These are phyloP conservation scores for Hetaerina titia DNA, from an alignment of 2,888 invertebrate species.

Conservation along the genomic window DNA sequence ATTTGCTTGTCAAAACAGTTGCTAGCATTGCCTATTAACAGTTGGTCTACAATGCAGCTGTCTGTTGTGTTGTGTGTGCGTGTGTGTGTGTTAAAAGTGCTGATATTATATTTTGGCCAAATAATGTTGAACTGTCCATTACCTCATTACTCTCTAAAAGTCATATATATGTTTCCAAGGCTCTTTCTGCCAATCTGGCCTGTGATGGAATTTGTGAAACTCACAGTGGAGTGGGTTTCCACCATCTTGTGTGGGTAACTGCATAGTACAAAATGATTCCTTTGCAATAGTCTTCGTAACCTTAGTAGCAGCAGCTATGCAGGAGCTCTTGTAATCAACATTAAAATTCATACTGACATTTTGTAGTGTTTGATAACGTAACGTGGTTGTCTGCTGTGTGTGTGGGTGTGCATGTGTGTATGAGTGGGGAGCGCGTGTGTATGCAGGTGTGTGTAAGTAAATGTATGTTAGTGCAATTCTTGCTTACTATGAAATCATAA, in stretches of 20 bases:
- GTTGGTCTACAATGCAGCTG: conserved; percentile 54
- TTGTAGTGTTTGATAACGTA: conserved; percentile 66
- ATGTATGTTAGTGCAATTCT: conserved; percentile 64
- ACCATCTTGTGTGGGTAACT: conserved; percentile 67
- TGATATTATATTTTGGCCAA: conserved; percentile 61
- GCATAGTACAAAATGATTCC: conserved; percentile 67
- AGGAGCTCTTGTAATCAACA: conserved; percentile 60
- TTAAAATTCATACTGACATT: conserved; percentile 64
- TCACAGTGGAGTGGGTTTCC: conserved; percentile 35
- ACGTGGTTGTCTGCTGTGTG: conserved; percentile 33
- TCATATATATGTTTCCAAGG: conserved; percentile 54
- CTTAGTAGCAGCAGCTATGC: conserved; percentile 63
- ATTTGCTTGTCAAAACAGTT: conserved; percentile 56
- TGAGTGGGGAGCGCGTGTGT: neutral
- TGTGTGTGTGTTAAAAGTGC: conserved; percentile 26
- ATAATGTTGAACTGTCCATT: conserved; percentile 66
- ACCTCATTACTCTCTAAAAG: conserved; percentile 64
- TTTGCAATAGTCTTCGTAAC: conserved; percentile 64
- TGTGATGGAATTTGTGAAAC: conserved; percentile 61
- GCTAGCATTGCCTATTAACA: conserved; percentile 57
- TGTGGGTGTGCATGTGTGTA: conserved; percentile 19
- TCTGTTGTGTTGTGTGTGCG: conserved; percentile 59
- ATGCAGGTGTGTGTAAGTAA: neutral
- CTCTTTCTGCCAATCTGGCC: conserved; percentile 64
- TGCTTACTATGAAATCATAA: conserved; percentile 66